Conservation (phyloP, 1,140 invertebrate species). For the Drosophila saltans region DNA sequence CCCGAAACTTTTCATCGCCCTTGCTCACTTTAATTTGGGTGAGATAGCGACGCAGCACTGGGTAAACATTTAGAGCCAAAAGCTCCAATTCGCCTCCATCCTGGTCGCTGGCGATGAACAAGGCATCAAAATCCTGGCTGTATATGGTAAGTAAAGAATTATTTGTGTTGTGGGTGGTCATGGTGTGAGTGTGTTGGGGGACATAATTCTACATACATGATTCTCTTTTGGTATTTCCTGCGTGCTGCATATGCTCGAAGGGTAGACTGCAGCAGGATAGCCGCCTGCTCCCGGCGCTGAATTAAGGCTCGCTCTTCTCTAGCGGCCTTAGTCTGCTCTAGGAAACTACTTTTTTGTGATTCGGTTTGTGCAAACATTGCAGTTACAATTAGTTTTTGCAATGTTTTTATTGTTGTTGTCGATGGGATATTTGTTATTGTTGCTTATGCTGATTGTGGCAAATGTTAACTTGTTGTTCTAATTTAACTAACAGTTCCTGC, state of each 20-base stretch:
- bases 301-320: conserved; percentile 92
- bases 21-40: conserved; percentile 87
- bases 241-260: conserved; percentile 89
- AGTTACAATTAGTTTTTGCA: conserved; percentile 17
- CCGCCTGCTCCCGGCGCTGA: conserved; percentile 89
- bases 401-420: conserved; percentile 42
- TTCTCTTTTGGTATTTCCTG: conserved; percentile 64
- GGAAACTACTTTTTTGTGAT: conserved; percentile 87
- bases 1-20: conserved; percentile 55
- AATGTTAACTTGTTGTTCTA: conserved; percentile 27
- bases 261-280: conserved; percentile 88
- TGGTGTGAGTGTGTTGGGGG: neutral
- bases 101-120: conserved; percentile 83
- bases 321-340: conserved; percentile 93
- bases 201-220: conserved; percentile 62
- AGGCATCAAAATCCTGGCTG: conserved; percentile 89
- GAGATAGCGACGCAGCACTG: conserved; percentile 88
- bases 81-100: conserved; percentile 84
- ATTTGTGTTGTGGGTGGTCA: neutral
- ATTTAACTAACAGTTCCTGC: conserved; percentile 41
- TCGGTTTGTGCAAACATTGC: conserved; percentile 86
- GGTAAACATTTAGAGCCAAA: conserved; percentile 88
- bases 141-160: neutral
- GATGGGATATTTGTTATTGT: conserved; percentile 30
- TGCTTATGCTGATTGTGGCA: conserved; percentile 4